Base-by-base conservation (phyloP, 1,140 invertebrate species). In the Drosophila pectinifera region DNA sequence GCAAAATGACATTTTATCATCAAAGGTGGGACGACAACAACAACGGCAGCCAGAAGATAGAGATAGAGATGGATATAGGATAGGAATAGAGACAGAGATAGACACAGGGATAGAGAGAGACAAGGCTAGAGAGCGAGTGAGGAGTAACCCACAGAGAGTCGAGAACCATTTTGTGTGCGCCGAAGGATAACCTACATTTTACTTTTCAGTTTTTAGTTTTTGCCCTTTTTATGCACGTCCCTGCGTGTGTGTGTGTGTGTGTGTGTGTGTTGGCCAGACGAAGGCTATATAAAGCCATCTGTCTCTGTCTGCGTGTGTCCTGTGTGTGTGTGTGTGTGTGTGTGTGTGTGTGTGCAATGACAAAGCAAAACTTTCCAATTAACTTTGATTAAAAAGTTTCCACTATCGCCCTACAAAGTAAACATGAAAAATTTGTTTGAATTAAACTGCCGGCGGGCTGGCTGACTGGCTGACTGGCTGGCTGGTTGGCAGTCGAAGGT, bases 361-460 rank as follows among this genome's bases (percentile, higher is more conserved):
- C 83, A 88, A 88, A 88, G 83, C 83, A 89, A 88, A 88, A 88
- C 83, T 88, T 88, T 88, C 83, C 83, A 88, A 88, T 88, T 88
- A 88, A 88, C 83, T 88, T 88, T 88, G 83, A 88, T 88, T 88
- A 88, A 88, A 88, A 88, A 88, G 83, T 88, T 88, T 89, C 84
- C 80, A 88, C 83, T 88, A 88, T 88, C 83, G 80, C 76, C 81
- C 78, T 77, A 89, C 83, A 88, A 88, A 89, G 83, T 88, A 88
- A 88, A 88, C 83, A 88, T 88, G 84, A 88, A 88, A 88, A 88
- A 88, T 88, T 88, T 88, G 83, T 88, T 88, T 88, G 83, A 88
- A 88, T 88, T 88, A 74, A 78, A 82, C 68, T 72, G 64, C 73
- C 26, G 55, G 45, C 64, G 61, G 61, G 51, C 72, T 49, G 39